Base-by-base conservation (phyloP, 2,888 invertebrate genomes). In the Euplagia quadripunctaria region DNA sequence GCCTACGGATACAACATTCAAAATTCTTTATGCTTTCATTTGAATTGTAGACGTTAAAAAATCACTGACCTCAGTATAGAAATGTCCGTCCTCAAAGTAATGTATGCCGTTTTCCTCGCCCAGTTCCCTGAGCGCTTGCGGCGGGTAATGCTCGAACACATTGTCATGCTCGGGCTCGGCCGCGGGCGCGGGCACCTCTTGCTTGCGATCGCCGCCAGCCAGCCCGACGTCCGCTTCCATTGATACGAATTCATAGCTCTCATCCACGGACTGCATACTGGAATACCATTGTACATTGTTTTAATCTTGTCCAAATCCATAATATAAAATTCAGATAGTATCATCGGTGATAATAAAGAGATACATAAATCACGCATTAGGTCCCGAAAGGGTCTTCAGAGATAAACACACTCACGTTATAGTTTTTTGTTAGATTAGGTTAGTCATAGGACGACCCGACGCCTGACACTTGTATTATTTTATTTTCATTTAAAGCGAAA, bases 61-160 rank as follows among this genome's bases (percentile, higher is more conserved):
- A 31, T 31, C 31, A 31, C 12, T 46, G 20, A 94, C 98, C 96
- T 99, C 98, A 94, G 98, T 98, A 97, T 98, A 99, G 92, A 98
- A 99, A 93, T 99, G 98, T 72, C 99, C 99, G 94, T 99, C 99
- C 90, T 98, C 98, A 86, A 98, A 98, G 92, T 98, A 98, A 90
- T 98, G 98, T 71, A 98, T 98, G 52, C 98, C 98, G 87, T 98
- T 97, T 90, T 98, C 98, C 79, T 98, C 96, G 66, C 97, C 97
- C 67, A 98, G 96, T 85, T 97, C 97, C 87, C 97, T 96, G 79
- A 97, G 96, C 51, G 97, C 94, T 64, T 96, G 96, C 73, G 98
- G 97, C 77, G 97, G 97, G 91, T 97, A 98, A 79, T 90, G 88
- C 16, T 92, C 92, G 87, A 93, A 94, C 75, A 94, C 90, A 66